These are phyloP conservation scores for Formica aserva DNA, from an alignment of 2,888 invertebrate genomes.

Conservation along the genomic window DNA sequence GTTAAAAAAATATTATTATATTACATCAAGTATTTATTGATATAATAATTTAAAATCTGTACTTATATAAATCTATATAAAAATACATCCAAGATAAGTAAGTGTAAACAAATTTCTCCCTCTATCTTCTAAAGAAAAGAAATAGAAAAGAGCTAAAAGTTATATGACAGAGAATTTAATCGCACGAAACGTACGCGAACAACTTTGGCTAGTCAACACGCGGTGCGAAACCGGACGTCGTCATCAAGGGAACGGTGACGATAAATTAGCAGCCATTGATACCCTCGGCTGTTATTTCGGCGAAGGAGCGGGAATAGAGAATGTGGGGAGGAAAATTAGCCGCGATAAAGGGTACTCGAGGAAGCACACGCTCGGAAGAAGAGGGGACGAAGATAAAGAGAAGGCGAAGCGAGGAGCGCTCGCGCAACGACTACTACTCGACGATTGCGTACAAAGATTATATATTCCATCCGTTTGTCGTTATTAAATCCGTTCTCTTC, in stretches of 20 bases:
- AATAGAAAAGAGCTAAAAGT: background rate
- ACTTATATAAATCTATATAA: background rate
- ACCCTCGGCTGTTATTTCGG: slow-evolving; percentile 52
- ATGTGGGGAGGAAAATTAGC: slow-evolving; percentile 50
- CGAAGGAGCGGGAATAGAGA: slow-evolving; percentile 46
- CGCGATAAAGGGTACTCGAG: slow-evolving; percentile 50
- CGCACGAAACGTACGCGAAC: slow-evolving; percentile 4
- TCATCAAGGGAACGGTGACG: slow-evolving; percentile 55
- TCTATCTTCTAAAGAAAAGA: background rate
- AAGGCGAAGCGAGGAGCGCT: slow-evolving; percentile 32
- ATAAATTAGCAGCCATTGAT: slow-evolving; percentile 54
- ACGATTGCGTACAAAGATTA: slow-evolving; percentile 58
- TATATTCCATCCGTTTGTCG: slow-evolving; percentile 54
- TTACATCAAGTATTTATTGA: background rate
- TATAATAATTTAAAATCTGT: background rate
- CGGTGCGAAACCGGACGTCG: slow-evolving; percentile 50
- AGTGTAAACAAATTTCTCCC: background rate
- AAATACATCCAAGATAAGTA: background rate
- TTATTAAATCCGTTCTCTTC: slow-evolving; percentile 44
- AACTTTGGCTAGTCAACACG: slow-evolving; percentile 24
- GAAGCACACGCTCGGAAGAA: slow-evolving; percentile 52
- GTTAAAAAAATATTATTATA: background rate
- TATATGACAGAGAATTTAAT: background rate
- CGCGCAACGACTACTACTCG: slow-evolving; percentile 45
- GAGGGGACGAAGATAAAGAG: slow-evolving; percentile 58